Evolutionary conservation across 2,797 vertebrate genomes (phyloP), one percentile per base, ranked within the genome.

Genomic region (Hyperoplus immaculatus): DNA sequence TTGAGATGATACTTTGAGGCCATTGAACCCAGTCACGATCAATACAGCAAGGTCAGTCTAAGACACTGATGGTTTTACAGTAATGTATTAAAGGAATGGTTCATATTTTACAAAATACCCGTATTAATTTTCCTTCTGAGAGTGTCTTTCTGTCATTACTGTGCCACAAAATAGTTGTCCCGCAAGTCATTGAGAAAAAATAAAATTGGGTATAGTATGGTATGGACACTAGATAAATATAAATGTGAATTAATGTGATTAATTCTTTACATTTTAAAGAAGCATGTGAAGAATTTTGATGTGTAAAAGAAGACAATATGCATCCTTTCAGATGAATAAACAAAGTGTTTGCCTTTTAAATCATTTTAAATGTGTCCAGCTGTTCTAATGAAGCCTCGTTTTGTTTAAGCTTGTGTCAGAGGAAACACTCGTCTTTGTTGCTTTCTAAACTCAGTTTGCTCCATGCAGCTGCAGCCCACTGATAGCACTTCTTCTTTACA

Each of bases 371-470:
- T 45, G 39, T 69, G 51, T 39, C 38, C 18, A 47, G 36, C 45
- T 76, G 66, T 69, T 62, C n/a, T 75, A 55, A 61, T 69, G 58
- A 69, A 42, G 45, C 59, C 43, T 11, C 50, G 58, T 76, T 77
- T 77, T 78, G 69, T 68, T 49, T 50, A 13, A 14, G n/a, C 49
- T 47, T 11, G 8, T 72, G 49, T 72, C 29, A 60, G 61, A 77
- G 47, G 47, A 71, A 77, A 53, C 61, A 39, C 68, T 60, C 29
- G 9, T 71, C 61, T 71, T 66, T 71, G 75, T 71, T 65, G 14
- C 16, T 65, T 39, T 54, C 61, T 59, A 5, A 59, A 61, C 75
- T 59, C 60, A 12, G 68, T 53, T 41, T 65, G 54, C 29, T 10
- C 29, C 54, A 29, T 59, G 60, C 50, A 55, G 65, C 65, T 76